Percentiles rank a stretch among this genome's conserved stretches.
Evolutionary conservation across 2,888 invertebrate species (phyloP).

Genomic region (Prosapia bicincta): DNA sequence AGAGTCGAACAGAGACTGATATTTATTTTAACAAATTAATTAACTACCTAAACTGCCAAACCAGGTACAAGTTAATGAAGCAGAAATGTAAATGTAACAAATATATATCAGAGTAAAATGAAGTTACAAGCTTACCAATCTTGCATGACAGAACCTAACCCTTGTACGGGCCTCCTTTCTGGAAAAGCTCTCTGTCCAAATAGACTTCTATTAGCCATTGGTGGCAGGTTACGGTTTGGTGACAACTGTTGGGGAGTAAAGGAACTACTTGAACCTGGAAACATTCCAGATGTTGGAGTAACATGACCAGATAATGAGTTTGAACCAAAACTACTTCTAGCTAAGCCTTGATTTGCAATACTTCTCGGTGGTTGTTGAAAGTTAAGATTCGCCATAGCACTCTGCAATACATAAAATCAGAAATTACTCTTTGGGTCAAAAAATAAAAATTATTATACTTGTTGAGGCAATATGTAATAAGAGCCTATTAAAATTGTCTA

Average conservation of each 20-base stretch:
- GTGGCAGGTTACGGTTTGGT: constrained; percentile 45
- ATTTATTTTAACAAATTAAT: no score
- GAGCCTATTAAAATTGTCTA: no score
- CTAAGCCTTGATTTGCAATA: constrained; percentile 70
- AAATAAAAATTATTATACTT: no score
- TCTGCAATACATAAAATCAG: no score
- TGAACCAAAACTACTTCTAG: constrained; percentile 61
- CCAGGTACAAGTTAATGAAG: no score
- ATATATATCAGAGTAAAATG: no score
- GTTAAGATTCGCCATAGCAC: constrained; percentile 91
- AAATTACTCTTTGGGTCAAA: no score
- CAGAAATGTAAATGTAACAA: no score
- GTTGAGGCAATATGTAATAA: no score
- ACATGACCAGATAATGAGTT: constrained; percentile 72
- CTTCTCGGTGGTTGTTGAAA: constrained; percentile 86
- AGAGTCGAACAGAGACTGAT: no score
- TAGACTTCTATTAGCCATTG: constrained; percentile 53
- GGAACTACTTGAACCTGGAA: constrained; percentile 49
- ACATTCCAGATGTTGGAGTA: constrained; percentile 66
- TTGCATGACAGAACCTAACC: constrained; percentile 50
- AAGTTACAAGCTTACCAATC: constrained; percentile 39
- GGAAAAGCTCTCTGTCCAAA: constrained; percentile 79
- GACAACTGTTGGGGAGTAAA: constrained; percentile 43
- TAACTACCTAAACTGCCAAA: no score
- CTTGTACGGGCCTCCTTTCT: constrained; percentile 66